A percentile compares a stretch with the other conserved stretches of the same genome.
phyloP scores from a whole-genome alignment of 2,113 vertebrate species.

The Zingel zingel region DNA sequence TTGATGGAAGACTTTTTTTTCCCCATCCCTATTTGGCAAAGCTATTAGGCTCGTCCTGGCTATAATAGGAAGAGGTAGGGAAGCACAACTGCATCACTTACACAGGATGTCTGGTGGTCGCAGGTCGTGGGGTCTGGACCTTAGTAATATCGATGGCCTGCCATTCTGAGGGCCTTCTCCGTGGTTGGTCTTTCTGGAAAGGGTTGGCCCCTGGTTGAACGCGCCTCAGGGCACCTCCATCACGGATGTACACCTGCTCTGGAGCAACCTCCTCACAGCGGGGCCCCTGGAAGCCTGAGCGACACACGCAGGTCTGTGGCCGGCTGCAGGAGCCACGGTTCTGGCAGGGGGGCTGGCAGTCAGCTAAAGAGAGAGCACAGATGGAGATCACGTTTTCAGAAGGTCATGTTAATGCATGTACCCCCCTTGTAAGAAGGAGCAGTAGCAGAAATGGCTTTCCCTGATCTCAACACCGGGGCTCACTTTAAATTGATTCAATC shows the following conservation, averaged over 20 bases:
- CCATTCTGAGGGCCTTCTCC: constrained; percentile 73
- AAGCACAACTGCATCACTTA: constrained; percentile 73
- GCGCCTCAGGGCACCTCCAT: constrained; percentile 75
- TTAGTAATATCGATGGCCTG: constrained; percentile 60
- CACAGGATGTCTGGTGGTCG: constrained; percentile 74
- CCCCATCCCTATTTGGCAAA: constrained; percentile 4
- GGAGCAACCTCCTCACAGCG: constrained; percentile 86
- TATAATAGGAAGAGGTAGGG: constrained; percentile 26
- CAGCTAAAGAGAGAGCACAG: constrained; percentile 80
- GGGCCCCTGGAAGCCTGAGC: constrained; percentile 85
- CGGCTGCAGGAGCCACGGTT: constrained; percentile 87
- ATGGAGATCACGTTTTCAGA: constrained; percentile 64
- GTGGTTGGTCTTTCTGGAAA: constrained; percentile 74
- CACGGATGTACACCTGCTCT: constrained; percentile 86
- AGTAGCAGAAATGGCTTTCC: constrained; percentile 56
- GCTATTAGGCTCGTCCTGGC: constrained; percentile 1
- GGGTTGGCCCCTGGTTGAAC: constrained; percentile 74
- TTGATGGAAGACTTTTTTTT: neutral
- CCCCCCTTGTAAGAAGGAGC: constrained; percentile 41
- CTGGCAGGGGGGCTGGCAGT: constrained; percentile 87
- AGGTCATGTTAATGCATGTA: constrained; percentile 59
- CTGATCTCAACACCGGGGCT: constrained; percentile 47
- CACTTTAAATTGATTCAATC: constrained; percentile 72
- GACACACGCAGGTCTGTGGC: constrained; percentile 86
- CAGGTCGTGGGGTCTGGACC: constrained; percentile 72